These are phyloP conservation scores for Pediacus dermestoides DNA, from an alignment of 2,888 invertebrate genomes.

Conservation along the genomic window DNA sequence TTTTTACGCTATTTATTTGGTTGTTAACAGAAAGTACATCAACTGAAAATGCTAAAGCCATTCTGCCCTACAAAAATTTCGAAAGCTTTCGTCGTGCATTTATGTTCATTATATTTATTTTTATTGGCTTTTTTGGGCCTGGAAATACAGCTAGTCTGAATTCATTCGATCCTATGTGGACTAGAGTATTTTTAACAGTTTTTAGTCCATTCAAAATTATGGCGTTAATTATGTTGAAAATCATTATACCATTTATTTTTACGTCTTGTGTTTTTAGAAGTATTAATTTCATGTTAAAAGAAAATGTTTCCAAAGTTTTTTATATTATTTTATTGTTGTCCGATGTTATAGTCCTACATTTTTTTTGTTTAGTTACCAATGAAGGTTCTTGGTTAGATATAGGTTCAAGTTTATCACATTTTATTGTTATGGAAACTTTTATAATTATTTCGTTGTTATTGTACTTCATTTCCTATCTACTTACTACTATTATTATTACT, in stretches of 20 bases:
- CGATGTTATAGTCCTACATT: constrained; percentile 80
- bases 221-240: constrained; percentile 78
- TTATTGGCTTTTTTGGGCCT: constrained; percentile 90
- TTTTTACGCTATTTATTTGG: constrained; percentile 33
- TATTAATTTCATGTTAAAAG: constrained; percentile 58
- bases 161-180: constrained; percentile 92
- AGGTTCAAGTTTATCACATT: constrained; percentile 90
- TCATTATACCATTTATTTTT: constrained; percentile 73
- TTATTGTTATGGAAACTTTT: constrained; percentile 77
- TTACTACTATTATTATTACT: constrained; percentile 49
- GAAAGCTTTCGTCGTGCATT: constrained; percentile 34
- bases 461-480: constrained; percentile 57
- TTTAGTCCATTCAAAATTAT: constrained; percentile 92
- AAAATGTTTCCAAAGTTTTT: constrained; percentile 62
- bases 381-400: constrained; percentile 97
- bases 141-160: constrained; percentile 98
- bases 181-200: constrained; percentile 84
- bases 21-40: constrained; percentile 26
- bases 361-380: constrained; percentile 84
- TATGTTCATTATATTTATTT: constrained; percentile 57
- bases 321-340: constrained; percentile 74
- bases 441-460: constrained; percentile 67
- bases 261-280: constrained; percentile 67
- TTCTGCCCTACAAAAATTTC: constrained; percentile 29
- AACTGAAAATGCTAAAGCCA: constrained; percentile 19